Evolutionary conservation across 2,888 invertebrate species (phyloP).

Genomic region (Hermodice carunculata): DNA sequence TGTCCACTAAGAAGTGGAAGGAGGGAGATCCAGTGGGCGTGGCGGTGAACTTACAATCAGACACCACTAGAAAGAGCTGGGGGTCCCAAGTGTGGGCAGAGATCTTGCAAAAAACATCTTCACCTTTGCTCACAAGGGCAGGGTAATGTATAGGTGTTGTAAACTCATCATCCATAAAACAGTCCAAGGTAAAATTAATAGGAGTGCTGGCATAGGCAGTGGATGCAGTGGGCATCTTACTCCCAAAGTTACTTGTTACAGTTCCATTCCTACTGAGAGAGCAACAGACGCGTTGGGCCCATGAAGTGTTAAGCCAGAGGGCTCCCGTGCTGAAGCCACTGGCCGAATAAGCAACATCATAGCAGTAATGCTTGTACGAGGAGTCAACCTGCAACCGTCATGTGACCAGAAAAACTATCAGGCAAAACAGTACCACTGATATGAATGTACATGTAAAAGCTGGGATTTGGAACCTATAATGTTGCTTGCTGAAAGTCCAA

Average conservation of each 20-base stretch:
- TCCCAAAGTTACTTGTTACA: background rate
- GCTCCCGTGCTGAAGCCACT: constrained; percentile 2
- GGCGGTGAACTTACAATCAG: constrained; percentile 30
- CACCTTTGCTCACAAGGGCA: background rate
- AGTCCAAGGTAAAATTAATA: constrained; percentile 12
- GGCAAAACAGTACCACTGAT: too few relatives aligned
- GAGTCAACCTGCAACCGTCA: constrained; percentile 6
- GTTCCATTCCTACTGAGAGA: constrained; percentile 16
- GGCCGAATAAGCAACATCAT: constrained; percentile 6
- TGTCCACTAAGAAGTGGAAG: constrained; percentile 34
- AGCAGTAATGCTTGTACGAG: constrained; percentile 12
- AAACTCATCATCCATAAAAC: constrained; percentile 14
- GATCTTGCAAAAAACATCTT: constrained; percentile 27
- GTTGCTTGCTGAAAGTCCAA: too few relatives aligned
- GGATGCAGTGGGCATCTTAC: too few relatives aligned
- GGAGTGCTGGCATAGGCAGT: background rate
- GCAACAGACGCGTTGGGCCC: constrained; percentile 8
- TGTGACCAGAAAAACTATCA: too few relatives aligned
- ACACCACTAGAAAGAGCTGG: constrained; percentile 30
- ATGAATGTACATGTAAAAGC: too few relatives aligned
- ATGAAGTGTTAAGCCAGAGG: background rate
- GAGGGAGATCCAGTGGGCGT: background rate
- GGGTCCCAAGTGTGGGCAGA: constrained; percentile 31
- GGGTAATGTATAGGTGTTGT: background rate
- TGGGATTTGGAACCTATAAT: too few relatives aligned